Conservation (phyloP, 2,113 vertebrate species). For the Seriola quinqueradiata region DNA sequence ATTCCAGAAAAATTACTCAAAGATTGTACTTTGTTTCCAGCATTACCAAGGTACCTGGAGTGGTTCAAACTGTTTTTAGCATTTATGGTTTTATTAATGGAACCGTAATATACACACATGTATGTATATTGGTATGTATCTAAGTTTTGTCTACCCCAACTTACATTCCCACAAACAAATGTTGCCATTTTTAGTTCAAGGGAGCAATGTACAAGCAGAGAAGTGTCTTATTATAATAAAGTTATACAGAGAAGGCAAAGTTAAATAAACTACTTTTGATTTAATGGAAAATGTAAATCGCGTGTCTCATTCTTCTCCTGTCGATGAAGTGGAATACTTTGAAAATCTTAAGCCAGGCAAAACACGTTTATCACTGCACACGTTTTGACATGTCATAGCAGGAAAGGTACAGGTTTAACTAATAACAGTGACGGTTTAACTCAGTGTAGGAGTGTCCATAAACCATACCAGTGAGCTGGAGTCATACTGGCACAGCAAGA, state of each 20-base stretch:
- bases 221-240: conserved; percentile 92
- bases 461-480: neutral
- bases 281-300: conserved; percentile 80
- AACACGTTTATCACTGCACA: neutral
- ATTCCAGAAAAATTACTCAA: conserved; percentile 80
- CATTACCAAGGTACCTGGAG: conserved; percentile 85
- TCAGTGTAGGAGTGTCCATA: neutral
- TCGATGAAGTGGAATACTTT: neutral
- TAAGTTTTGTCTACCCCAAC: conserved; percentile 87
- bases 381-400: neutral
- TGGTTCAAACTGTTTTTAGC: conserved; percentile 83
- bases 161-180: conserved; percentile 89
- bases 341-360: neutral
- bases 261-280: conserved; percentile 90
- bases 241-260: conserved; percentile 88
- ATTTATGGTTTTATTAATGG: conserved; percentile 87
- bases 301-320: conserved; percentile 45
- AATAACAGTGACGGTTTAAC: neutral
- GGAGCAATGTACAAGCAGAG: conserved; percentile 91
- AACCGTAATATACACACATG: conserved; percentile 87
- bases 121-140: conserved; percentile 90
- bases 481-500: neutral
- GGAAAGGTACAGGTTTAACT: neutral
- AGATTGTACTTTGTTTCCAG: conserved; percentile 88
- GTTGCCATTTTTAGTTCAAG: conserved; percentile 90